Base-by-base conservation (phyloP, 2,888 invertebrate genomes). In the Galerucella nymphaeae region DNA sequence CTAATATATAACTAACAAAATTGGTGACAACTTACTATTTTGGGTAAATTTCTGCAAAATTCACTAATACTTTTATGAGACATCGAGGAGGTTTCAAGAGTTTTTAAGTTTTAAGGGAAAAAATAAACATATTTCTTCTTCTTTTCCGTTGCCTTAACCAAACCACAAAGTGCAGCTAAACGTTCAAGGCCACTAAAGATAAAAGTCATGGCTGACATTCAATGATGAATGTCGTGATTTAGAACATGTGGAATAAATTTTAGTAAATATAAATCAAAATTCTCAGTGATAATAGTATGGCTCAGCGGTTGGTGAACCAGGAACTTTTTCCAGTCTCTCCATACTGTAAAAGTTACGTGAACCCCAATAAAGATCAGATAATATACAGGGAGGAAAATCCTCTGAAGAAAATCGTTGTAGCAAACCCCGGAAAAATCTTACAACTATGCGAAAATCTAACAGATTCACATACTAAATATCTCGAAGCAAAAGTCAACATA, bases 401-500 rank as follows among this genome's bases (percentile, higher is more conserved):
- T 58, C 75, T 81, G n/a, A 75, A 83, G 58, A 82, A 82, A 71
- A 84, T 91, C 58, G 86, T 88, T 82, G 83, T 87, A 57, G 90
- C 89, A 72, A 89, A 91, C 81, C 90, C 90, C 6, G 89, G 88
- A 10, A 89, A 89, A 84, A 86, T 91, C 75, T 82, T 91, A 73
- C 87, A 88, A 74, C 84, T 91, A 64, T 86, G 89, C 42, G 88
- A 89, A 85, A 87, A 84, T 76, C 84, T 91, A 8, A 87, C 85
- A 50, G 89, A 90, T 71, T 87, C 87, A 16, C 84, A 81, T 71
- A 88, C 88, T 70, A 84, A 86, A 62, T 85, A 87, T 66, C 83
- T 91, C 23, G 91, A 92, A 83, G 87, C 87, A 20, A 90, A 89
- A 86, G 86, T 92, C 63, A 92, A 92, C 83, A 83, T 82, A 77